Evolutionary conservation across 2,797 vertebrate genomes (phyloP), one percentile per base, ranked within the genome.

Genomic region (Neomorphus geoffroyi): DNA sequence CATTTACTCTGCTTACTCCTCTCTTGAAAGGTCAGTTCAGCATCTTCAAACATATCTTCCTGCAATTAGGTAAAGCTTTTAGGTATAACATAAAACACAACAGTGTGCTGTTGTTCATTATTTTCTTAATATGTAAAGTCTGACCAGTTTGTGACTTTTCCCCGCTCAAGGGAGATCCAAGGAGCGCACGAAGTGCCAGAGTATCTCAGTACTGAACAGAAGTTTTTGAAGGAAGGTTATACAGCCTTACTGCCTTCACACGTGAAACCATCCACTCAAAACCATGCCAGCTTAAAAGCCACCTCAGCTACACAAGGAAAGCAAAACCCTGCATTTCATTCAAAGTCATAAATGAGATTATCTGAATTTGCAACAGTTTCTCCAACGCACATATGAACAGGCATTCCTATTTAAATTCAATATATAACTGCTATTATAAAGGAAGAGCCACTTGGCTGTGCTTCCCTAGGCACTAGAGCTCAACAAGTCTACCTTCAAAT

Each of bases 161-260:
- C 12, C 11, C 26, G 13, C 5, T 45, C 7, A 7, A 16, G 10
- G 18, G 12, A 69, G 28, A 66, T 11, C 7, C 1, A 2, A 77
- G 66, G 37, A 53, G 13, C 0, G 1, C 18, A 62, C 13, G 35
- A 79, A 72, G 32, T 19, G n/a, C 8, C 26, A 2, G 23, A 81
- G 10, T 3, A 39, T 46, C 30, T 81, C 26, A 48, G 4, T 13
- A 13, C 2, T 8, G 28, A 56, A 18, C 0, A 8, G 8, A 18
- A 67, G 11, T 21, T 75, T 81, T 15, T 8, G 33, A 61, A 82
- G 43, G 33, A 41, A 0, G 32, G 39, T 41, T 41, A 35, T n/a
- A 32, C 51, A 83, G 72, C 33, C 30, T 9, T 10, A 6, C 14
- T 82, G 53, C 62, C 30, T 58, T 45, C 69, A 39, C 56, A 46